Evolutionary conservation across 2,888 invertebrate species (phyloP), one percentile per base, ranked within the genome.

Genomic region (Crematogaster levior): DNA sequence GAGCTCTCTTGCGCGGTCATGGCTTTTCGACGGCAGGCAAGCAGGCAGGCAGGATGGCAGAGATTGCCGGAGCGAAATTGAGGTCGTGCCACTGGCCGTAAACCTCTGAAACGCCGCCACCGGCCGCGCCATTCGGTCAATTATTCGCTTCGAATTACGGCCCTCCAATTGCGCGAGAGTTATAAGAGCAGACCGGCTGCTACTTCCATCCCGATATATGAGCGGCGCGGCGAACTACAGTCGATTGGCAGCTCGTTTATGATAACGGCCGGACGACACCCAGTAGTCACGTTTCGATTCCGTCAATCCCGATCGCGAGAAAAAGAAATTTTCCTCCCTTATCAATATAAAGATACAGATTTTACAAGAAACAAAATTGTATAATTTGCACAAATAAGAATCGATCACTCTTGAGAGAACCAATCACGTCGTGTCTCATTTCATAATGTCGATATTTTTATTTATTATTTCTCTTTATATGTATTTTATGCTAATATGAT

Each of bases 61-160:
- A 84, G 82, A 89, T 89, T 90, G 83, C 86, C 88, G 83, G 85
- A 86, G 84, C 86, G 90, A 91, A 91, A 91, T 92, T 91, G 91
- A 91, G 91, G 91, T 91, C 91, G 90, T 88, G 90, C 82, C 89
- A 88, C 86, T 74, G 89, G 88, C 81, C 88, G 86, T 91, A 91
- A 91, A 91, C 88, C 87, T 91, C 88, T 85, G 90, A 90, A 87
- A 88, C 86, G 81, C 88, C 90, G 89, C 75, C 85, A 87, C 79
- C 85, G 87, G 82, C 83, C 80, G 82, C 74, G 72, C 86, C 86
- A 84, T 87, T 85, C 87, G 85, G 84, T 85, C 91, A 89, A 91
- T 91, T 91, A 92, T 90, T 90, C 91, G 89, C 85, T 86, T 90
- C 89, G 86, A 89, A 90, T 91, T 91, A 90, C 89, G 77, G 84